phyloP scores from a whole-genome alignment of 2,113 vertebrate species.

The Proterorhinus semilunaris region DNA sequence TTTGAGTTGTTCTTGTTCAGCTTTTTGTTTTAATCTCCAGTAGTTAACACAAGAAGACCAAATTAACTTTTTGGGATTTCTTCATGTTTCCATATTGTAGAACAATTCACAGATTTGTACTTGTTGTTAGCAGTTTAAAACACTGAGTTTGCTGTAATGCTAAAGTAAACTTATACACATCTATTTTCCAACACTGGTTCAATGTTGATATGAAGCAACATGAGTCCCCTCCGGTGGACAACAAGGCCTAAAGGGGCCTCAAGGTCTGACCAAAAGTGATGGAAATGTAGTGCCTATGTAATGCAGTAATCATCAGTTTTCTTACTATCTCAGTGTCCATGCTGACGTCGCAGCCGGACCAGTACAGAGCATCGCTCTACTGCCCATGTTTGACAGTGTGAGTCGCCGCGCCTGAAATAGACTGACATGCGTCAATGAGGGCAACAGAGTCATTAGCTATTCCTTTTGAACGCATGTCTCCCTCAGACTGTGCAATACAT shows the following conservation, averaged over 20 bases:
- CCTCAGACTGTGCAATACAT: conserved; percentile 37
- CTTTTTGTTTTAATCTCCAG: too few species aligned
- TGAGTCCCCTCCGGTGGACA: background rate
- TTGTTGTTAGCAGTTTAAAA: background rate
- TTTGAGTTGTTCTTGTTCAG: too few species aligned
- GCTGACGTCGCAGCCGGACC: conserved; percentile 31
- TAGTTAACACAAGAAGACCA: too few species aligned
- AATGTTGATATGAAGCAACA: background rate
- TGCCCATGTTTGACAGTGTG: conserved; percentile 58
- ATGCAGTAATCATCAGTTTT: conserved; percentile 32
- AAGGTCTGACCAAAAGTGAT: conserved; percentile 19
- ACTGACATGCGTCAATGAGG: conserved; percentile 67
- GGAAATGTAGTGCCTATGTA: conserved; percentile 44
- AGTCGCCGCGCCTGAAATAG: conserved; percentile 64
- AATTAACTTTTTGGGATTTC: too few species aligned
- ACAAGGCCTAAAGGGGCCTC: background rate
- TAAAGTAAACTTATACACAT: background rate
- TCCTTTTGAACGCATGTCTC: conserved; percentile 57
- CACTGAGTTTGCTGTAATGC: background rate
- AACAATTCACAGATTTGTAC: too few species aligned
- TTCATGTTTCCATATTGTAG: too few species aligned
- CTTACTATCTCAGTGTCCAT: conserved; percentile 24
- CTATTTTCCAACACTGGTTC: background rate
- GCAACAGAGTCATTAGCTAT: conserved; percentile 60
- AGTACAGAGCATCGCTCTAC: conserved; percentile 50